Conservation (phyloP, 2,888 invertebrate species). For the Chrysolina oricalcia region DNA sequence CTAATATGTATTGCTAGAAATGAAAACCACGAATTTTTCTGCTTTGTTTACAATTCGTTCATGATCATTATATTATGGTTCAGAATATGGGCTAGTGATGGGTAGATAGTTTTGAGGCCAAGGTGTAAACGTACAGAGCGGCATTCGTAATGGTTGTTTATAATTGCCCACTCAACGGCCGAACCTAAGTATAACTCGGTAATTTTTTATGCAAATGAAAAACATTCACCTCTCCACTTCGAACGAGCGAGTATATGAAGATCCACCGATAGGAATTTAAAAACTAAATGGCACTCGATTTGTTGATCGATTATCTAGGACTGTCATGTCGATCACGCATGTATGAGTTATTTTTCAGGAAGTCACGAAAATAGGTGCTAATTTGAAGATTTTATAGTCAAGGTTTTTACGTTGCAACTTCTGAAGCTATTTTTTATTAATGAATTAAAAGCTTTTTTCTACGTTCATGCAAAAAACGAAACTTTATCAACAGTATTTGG, state of each 20-base stretch:
- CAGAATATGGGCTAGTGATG: neutral
- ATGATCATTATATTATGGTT: neutral
- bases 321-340: neutral
- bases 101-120: conserved; percentile 13
- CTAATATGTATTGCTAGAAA: neutral
- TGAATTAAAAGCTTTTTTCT: no score
- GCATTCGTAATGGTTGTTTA: conserved; percentile 12
- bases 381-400: neutral
- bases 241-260: neutral
- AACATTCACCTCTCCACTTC: neutral
- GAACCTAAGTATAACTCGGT: conserved; percentile 13
- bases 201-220: conserved; percentile 21
- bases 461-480: no score
- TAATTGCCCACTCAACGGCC: conserved; percentile 18
- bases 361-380: neutral
- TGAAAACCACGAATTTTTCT: conserved; percentile 5
- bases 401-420: neutral
- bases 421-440: no score
- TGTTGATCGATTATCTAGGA: neutral
- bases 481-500: no score
- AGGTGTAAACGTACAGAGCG: conserved; percentile 9
- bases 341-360: neutral
- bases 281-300: neutral
- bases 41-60: conserved; percentile 11
- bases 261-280: neutral